Evolutionary conservation across 2,888 invertebrate species (phyloP).

Genomic region (Prosopocoilus inquinatus): DNA sequence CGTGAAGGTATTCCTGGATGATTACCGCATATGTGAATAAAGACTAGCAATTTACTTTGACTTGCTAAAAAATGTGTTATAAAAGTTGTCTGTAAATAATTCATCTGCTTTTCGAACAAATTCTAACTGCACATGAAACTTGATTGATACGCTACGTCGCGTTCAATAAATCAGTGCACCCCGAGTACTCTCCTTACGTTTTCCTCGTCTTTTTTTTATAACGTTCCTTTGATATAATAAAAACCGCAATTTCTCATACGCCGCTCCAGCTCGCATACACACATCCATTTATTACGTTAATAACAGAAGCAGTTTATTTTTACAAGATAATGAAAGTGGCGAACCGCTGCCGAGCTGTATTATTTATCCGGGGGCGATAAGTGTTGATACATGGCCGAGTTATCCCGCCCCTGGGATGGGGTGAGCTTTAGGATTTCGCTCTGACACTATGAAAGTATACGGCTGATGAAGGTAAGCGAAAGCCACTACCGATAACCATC

Average conservation of each 20-base stretch:
- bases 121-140: too few relatives aligned
- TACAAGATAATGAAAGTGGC: conserved; percentile 30
- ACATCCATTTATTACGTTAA: conserved; percentile 19
- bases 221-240: not conserved
- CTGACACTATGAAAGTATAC: conserved; percentile 2
- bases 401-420: conserved; percentile 1
- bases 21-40: too few relatives aligned
- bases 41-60: too few relatives aligned
- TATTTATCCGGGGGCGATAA: conserved; percentile 35
- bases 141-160: too few relatives aligned
- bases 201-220: too few relatives aligned
- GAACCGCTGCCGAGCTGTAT: conserved; percentile 15
- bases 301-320: conserved; percentile 24
- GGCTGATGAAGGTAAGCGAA: conserved; percentile 10
- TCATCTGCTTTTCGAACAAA: too few relatives aligned
- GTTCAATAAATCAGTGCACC: too few relatives aligned
- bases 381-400: conserved; percentile 36
- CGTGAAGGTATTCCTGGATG: too few relatives aligned
- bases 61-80: too few relatives aligned
- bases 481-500: conserved; percentile 5
- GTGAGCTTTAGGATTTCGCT: conserved; percentile 6
- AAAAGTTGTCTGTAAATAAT: too few relatives aligned
- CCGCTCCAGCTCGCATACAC: not conserved
- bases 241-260: not conserved
- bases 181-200: too few relatives aligned